Percentiles rank a stretch among this genome's conserved stretches.
phyloP scores from a whole-genome alignment of 1,140 invertebrate genomes.

The Drosophila pectinifera region DNA sequence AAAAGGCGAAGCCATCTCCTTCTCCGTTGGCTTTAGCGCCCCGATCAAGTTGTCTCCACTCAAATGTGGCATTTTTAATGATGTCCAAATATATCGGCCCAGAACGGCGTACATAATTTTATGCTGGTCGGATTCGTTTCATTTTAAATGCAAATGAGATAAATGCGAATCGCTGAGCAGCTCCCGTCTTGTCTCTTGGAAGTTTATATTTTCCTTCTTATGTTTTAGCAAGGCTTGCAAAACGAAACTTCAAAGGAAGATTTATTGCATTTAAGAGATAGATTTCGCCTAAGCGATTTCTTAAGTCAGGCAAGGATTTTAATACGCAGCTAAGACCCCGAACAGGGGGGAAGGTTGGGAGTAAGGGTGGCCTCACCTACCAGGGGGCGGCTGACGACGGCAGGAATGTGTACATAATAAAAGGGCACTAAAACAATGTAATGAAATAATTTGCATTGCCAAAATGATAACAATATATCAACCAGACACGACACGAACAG shows the following conservation, averaged over 20 bases:
- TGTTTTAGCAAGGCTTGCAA: constrained; percentile 20
- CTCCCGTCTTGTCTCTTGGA: constrained; percentile 15
- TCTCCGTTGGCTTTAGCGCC: not conserved
- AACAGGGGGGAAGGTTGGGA: not conserved
- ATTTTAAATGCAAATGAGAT: constrained; percentile 80
- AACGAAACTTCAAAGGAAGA: constrained; percentile 67
- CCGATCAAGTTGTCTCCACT: constrained; percentile 48
- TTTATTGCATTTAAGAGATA: constrained; percentile 50
- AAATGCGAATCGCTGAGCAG: constrained; percentile 40
- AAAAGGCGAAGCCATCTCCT: constrained; percentile 45
- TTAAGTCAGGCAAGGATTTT: constrained; percentile 61
- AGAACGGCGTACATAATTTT: constrained; percentile 58
- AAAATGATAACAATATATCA: constrained; percentile 84
- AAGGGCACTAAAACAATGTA: constrained; percentile 69
- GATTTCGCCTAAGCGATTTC: constrained; percentile 28
- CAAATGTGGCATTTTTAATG: constrained; percentile 80
- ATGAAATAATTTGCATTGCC: constrained; percentile 83
- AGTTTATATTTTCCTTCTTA: constrained; percentile 9
- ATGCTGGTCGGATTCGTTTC: constrained; percentile 77
- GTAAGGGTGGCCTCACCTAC: not conserved
- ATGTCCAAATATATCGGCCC: constrained; percentile 75
- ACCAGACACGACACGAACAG: constrained; percentile 51
- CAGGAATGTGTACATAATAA: constrained; percentile 62
- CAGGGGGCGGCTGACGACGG: not conserved
- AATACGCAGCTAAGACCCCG: constrained; percentile 25